A percentile compares a stretch with the other conserved stretches of the same genome.
Conservation (phyloP, 2,888 invertebrate genomes). For the Scaptomyza cyrtandrae region DNA sequence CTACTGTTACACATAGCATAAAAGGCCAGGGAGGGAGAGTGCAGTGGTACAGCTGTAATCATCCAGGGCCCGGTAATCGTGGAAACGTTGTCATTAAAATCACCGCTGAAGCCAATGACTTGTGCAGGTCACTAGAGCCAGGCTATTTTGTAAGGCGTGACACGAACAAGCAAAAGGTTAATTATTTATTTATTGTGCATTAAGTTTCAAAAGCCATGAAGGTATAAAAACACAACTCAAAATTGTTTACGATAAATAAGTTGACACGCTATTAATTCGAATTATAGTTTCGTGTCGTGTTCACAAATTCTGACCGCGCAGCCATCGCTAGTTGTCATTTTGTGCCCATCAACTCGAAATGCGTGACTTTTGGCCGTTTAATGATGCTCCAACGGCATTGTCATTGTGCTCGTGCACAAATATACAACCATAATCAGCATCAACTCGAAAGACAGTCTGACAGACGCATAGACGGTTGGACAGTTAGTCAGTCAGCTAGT, state of each 20-base stretch:
- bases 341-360: constrained; percentile 61
- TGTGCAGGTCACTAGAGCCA: constrained; percentile 52
- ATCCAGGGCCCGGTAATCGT: constrained; percentile 41
- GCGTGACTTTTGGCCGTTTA: constrained; percentile 80
- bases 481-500: constrained; percentile 1
- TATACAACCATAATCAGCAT: constrained; percentile 74
- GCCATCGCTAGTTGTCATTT: constrained; percentile 40
- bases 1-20: constrained; percentile 44
- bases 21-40: neutral
- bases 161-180: neutral
- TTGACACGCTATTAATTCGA: neutral
- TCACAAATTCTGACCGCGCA: neutral
- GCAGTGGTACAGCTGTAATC: constrained; percentile 26
- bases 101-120: constrained; percentile 62
- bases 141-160: constrained; percentile 4
- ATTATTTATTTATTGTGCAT: neutral
- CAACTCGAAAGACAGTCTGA: constrained; percentile 14
- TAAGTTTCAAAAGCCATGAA: neutral
- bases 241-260: neutral
- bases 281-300: neutral
- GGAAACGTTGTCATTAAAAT: constrained; percentile 61
- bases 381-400: constrained; percentile 75
- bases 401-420: constrained; percentile 62
- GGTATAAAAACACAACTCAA: no score
- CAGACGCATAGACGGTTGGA: neutral